Base-by-base conservation (phyloP, 2,113 vertebrate species). In the Sinosuthora webbiana region DNA sequence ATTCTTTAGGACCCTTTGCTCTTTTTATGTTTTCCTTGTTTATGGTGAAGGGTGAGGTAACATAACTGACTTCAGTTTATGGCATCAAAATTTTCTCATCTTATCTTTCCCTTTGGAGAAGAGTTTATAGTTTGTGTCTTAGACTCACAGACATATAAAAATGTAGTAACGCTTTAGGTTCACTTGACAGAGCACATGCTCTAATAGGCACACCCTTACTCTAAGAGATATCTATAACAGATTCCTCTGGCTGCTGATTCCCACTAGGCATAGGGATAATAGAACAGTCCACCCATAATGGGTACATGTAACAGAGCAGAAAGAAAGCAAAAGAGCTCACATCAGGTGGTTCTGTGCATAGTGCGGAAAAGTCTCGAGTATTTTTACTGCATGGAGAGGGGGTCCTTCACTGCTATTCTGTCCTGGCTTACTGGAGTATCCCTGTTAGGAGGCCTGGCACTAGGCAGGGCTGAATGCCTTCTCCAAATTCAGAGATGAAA, bases 71-170 rank as follows among this genome's bases (percentile, higher is more conserved):
- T 77, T 69, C 39, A 77, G 42, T 90, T 94, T 73, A 76, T 52
- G 44, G 19, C 71, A 81, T 67, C 59, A 94, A 75, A 44, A 57
- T 74, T 74, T 86, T 87, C 67, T 95, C 44, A 14, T 90, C 82
- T 41, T 71, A 83, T 92, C 85, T 95, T 89, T 90, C 93, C 82
- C 79, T 92, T 96, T 83, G 83, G 93, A 89, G 93, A 68, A 83
- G 71, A 68, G 25, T 94, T 96, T 90, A 90, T 78, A 41, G 70
- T 64, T 91, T 78, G 52, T 78, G 73, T 74, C 44, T 60, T 59
- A 86, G 79, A 69, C 23, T 82, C 57, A 52, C 35, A 94, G 84
- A 73, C 2, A 0, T 28, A 83, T 60, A 75, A 93, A 94, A 90
- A 67, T 37, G 28, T 15, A 55, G 50, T 24, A 80, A 90, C 1